A percentile compares a stretch with the other conserved stretches of the same genome.
Conservation (phyloP, 2,113 vertebrate genomes). For the Noctilio leporinus region DNA sequence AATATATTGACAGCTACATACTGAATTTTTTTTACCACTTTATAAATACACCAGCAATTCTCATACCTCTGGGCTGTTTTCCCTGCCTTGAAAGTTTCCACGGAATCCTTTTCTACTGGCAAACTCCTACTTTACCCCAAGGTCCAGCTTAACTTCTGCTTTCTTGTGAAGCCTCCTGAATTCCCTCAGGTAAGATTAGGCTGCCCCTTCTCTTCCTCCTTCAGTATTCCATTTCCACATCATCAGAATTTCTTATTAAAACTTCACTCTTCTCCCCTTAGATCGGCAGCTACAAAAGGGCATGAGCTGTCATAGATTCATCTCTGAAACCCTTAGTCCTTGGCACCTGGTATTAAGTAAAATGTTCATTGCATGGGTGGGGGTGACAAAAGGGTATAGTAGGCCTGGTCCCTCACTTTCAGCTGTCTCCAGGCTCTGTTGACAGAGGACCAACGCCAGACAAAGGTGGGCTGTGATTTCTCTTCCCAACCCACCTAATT, state of each 20-base stretch:
- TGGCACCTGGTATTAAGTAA: no score
- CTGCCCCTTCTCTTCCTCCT: background rate
- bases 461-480: conserved; percentile 8
- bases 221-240: background rate
- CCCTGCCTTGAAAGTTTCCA: background rate
- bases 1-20: background rate
- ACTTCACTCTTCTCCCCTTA: background rate
- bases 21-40: background rate
- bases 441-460: background rate
- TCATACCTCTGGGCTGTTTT: background rate
- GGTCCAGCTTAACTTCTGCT: background rate
- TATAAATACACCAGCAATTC: background rate
- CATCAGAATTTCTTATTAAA: background rate
- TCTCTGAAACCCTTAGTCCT: background rate
- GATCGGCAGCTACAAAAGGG: background rate
- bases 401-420: background rate
- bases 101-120: background rate
- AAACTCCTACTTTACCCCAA: background rate
- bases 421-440: background rate
- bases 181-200: background rate
- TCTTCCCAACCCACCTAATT: conserved; percentile 2
- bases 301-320: background rate
- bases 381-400: background rate
- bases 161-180: background rate
- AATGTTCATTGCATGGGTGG: background rate